Evolutionary conservation across 1,140 invertebrate genomes (phyloP).

Genomic region (Drosophila ogumai): DNA sequence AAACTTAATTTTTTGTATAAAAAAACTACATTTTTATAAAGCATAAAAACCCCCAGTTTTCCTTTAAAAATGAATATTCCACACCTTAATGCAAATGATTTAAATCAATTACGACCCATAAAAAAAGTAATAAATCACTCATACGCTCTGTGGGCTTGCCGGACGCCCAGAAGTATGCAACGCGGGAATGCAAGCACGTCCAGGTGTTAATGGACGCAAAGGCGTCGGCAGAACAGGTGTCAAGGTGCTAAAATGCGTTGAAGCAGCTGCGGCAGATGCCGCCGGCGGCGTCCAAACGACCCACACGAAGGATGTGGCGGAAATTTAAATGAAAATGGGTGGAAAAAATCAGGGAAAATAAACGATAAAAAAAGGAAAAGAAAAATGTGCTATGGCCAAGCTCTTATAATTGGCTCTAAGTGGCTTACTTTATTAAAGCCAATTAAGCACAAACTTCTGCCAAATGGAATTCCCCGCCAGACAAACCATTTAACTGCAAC

Average conservation of each 20-base stretch:
- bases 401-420: conserved; percentile 40
- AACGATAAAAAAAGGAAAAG: not conserved
- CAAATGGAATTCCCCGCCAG: conserved; percentile 13
- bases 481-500: conserved; percentile 32
- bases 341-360: not conserved
- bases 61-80: too few relatives aligned
- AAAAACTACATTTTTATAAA: not conserved
- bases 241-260: conserved; percentile 34
- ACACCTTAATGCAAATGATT: conserved; percentile 1
- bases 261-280: conserved; percentile 12
- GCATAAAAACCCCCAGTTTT: not conserved
- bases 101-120: conserved; percentile 12
- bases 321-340: conserved; percentile 25
- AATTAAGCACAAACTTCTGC: conserved; percentile 23
- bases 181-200: conserved; percentile 43
- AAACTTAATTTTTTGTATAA: not conserved
- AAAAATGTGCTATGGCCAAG: conserved; percentile 3
- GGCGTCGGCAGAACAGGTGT: conserved; percentile 29
- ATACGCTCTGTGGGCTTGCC: conserved; percentile 11
- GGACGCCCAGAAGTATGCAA: conserved; percentile 60
- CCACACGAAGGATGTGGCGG: conserved; percentile 6
- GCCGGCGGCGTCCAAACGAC: conserved; percentile 16
- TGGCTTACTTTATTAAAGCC: conserved; percentile 46
- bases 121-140: conserved; percentile 1
- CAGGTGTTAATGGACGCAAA: conserved; percentile 9